Evolutionary conservation across 2,797 vertebrate genomes (phyloP).

Genomic region (Lerista edwardsae): DNA sequence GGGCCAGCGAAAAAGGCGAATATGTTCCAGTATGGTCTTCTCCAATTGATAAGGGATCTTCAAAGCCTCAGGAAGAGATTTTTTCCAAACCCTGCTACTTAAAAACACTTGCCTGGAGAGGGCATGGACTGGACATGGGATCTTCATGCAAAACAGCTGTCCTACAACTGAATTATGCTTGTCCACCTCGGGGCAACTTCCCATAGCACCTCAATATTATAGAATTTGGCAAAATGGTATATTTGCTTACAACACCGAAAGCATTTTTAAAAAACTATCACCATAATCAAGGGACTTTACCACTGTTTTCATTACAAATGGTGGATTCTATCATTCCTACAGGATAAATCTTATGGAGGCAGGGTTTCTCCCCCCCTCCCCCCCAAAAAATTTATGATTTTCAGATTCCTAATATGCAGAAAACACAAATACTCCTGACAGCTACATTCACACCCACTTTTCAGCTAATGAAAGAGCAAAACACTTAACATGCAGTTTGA

Average conservation of each 20-base stretch:
- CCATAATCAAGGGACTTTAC: neutral
- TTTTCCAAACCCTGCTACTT: neutral
- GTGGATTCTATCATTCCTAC: too few relatives aligned
- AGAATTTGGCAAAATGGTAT: neutral
- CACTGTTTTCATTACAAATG: neutral
- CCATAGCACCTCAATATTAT: neutral
- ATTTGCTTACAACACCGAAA: neutral
- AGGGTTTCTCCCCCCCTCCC: neutral
- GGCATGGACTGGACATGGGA: neutral
- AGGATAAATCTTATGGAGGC: neutral
- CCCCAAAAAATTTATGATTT: neutral
- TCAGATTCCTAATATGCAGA: neutral
- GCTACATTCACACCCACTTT: neutral
- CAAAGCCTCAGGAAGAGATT: neutral
- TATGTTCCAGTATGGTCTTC: too few relatives aligned
- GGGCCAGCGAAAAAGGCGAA: too few relatives aligned
- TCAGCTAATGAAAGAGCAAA: slow-evolving; percentile 42
- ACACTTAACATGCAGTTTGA: slow-evolving; percentile 58
- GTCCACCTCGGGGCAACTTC: too few relatives aligned
- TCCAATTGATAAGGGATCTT: neutral
- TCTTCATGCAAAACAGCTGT: neutral
- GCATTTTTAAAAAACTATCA: neutral
- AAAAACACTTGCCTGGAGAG: neutral
- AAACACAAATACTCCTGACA: neutral
- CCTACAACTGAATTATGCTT: neutral